Conservation (phyloP, 2,113 vertebrate species). For the Microcebus ravelobensis region DNA sequence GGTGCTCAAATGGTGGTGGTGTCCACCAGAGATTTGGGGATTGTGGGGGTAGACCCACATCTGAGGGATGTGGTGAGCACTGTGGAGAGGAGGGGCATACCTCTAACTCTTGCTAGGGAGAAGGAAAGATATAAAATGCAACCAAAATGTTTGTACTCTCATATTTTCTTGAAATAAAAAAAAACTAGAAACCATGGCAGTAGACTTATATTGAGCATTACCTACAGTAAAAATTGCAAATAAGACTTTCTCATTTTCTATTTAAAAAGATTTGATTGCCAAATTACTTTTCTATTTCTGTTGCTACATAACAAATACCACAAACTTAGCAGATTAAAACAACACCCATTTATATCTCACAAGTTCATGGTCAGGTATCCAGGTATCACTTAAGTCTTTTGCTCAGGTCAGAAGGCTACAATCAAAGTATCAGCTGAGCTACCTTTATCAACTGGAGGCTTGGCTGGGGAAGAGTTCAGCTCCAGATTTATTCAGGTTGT, state of each 20-base stretch:
- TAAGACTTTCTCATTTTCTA: not conserved
- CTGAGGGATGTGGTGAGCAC: too few relatives aligned
- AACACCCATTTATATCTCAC: not conserved
- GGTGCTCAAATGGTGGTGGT: too few relatives aligned
- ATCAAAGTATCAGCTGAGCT: not conserved
- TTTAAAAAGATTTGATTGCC: not conserved
- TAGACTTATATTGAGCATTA: not conserved
- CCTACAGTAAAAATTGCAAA: conserved; percentile 26
- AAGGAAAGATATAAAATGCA: too few relatives aligned
- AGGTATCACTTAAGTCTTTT: not conserved
- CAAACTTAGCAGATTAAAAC: not conserved
- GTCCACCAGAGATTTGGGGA: too few relatives aligned
- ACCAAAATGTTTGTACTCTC: too few relatives aligned
- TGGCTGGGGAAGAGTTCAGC: not conserved
- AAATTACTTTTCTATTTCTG: not conserved
- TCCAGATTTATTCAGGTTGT: not conserved
- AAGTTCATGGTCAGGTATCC: not conserved
- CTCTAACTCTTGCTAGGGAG: too few relatives aligned
- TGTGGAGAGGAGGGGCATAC: too few relatives aligned
- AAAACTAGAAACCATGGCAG: not conserved
- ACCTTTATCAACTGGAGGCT: not conserved
- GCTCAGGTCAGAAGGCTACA: not conserved
- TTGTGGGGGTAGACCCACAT: too few relatives aligned
- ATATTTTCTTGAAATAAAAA: too few relatives aligned
- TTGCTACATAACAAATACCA: not conserved